A percentile compares a stretch with the other conserved stretches of the same genome.
Evolutionary conservation across 2,888 invertebrate species (phyloP).

Genomic region (Drosophila austrosaltans): DNA sequence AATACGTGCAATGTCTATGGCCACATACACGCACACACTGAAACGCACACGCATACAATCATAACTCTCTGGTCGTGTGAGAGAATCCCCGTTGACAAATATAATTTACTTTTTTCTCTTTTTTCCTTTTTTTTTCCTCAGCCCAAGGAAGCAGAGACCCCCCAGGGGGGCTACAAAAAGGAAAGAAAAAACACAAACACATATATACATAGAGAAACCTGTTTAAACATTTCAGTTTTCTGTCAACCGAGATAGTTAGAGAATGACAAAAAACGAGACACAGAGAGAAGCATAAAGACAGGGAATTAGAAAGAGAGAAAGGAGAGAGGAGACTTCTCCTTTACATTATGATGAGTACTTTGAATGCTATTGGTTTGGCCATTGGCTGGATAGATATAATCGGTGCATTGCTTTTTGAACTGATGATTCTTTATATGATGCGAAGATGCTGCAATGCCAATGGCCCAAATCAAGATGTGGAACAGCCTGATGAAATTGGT

Average conservation of each 20-base stretch:
- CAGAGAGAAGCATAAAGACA: constrained; percentile 9
- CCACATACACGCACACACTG: constrained; percentile 36
- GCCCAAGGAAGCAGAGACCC: constrained; percentile 26
- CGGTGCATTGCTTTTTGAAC: constrained; percentile 59
- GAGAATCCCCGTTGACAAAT: constrained; percentile 66
- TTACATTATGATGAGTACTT: constrained; percentile 42
- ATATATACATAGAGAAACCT: constrained; percentile 28
- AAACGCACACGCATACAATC: constrained; percentile 20
- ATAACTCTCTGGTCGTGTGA: constrained; percentile 19
- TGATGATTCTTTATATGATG: constrained; percentile 55
- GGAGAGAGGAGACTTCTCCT: not conserved
- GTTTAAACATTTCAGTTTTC: constrained; percentile 51
- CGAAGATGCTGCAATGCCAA: constrained; percentile 9
- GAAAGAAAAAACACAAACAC: constrained; percentile 35
- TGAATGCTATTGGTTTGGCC: constrained; percentile 64
- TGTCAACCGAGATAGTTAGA: constrained; percentile 33
- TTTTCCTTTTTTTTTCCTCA: constrained; percentile 55
- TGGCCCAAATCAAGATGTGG: not conserved
- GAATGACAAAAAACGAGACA: constrained; percentile 11
- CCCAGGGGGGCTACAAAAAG: constrained; percentile 53
- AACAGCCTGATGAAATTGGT: not conserved
- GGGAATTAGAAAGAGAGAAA: not conserved
- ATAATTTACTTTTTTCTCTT: constrained; percentile 74
- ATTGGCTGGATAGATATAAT: constrained; percentile 66
- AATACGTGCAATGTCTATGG: constrained; percentile 65